phyloP scores from a whole-genome alignment of 2,888 invertebrate species.

The Cyclophora albipunctata region DNA sequence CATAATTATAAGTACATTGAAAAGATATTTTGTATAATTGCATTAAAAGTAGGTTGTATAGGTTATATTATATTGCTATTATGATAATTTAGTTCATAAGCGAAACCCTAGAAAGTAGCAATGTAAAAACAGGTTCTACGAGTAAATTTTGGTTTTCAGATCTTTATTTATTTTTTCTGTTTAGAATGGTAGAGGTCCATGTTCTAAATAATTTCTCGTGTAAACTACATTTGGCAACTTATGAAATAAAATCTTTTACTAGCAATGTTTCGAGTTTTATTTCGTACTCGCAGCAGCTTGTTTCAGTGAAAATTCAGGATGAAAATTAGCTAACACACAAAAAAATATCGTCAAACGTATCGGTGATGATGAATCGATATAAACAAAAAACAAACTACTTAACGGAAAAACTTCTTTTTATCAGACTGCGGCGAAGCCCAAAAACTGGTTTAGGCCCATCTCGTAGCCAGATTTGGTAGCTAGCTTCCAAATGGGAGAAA shows the following conservation, averaged over 20 bases:
- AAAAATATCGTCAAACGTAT: no score
- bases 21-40: conserved; percentile 71
- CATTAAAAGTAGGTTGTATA: conserved; percentile 61
- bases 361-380: no score
- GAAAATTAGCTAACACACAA: no score
- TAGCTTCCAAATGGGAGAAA: no score
- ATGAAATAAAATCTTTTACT: conserved; percentile 46
- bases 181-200: conserved; percentile 48
- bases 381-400: no score
- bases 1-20: conserved; percentile 57
- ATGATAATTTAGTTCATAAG: conserved; percentile 41
- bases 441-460: no score
- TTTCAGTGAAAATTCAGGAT: no score
- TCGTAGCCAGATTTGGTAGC: no score
- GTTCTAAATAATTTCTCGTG: conserved; percentile 47
- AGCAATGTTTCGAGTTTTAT: conserved; percentile 20
- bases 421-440: no score
- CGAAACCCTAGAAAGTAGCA: conserved; percentile 35
- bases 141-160: conserved; percentile 43
- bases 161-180: conserved; percentile 62
- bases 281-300: not conserved
- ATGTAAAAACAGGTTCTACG: conserved; percentile 57
- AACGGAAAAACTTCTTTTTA: no score
- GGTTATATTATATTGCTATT: conserved; percentile 45
- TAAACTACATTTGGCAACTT: conserved; percentile 52